Percentiles rank a stretch among this genome's conserved stretches.
Evolutionary conservation across 2,797 vertebrate genomes (phyloP).

Genomic region (Neoniphon sammara): DNA sequence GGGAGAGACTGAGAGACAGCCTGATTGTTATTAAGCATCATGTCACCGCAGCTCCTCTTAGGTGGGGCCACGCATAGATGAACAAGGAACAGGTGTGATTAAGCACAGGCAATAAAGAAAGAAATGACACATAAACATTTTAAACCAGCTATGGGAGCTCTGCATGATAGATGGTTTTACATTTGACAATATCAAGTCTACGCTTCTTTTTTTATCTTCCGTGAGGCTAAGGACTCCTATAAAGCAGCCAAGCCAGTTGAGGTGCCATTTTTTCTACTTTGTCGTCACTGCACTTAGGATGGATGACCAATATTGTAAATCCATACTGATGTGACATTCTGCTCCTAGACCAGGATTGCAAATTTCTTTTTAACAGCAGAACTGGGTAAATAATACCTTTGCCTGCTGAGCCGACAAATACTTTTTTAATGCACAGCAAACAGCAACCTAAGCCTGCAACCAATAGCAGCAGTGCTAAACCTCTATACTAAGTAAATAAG

Average conservation of each 20-base stretch:
- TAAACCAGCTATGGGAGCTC: conserved; percentile 79
- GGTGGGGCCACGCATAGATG: conserved; percentile 91
- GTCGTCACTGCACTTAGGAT: conserved; percentile 47
- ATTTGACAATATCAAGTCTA: conserved; percentile 54
- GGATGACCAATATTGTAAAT: conserved; percentile 62
- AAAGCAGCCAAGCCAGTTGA: conserved; percentile 37
- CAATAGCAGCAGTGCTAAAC: conserved; percentile 83
- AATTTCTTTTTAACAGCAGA: conserved; percentile 85
- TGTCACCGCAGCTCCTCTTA: conserved; percentile 89
- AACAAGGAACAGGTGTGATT: conserved; percentile 93
- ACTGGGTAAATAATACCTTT: conserved; percentile 87
- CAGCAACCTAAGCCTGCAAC: conserved; percentile 83
- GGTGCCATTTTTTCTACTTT: conserved; percentile 51
- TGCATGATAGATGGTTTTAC: conserved; percentile 71
- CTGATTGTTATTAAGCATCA: conserved; percentile 95
- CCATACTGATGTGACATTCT: conserved; percentile 57
- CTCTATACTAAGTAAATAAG: conserved; percentile 84
- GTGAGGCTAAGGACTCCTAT: conserved; percentile 42
- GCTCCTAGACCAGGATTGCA: neutral
- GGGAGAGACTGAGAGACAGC: conserved; percentile 91
- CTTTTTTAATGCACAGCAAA: conserved; percentile 87
- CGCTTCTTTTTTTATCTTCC: conserved; percentile 38
- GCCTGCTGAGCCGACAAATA: conserved; percentile 86
- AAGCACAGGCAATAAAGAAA: conserved; percentile 86
- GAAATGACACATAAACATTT: conserved; percentile 76